These are phyloP conservation scores for Agrilus mali DNA, from an alignment of 2,888 invertebrate genomes.

Conservation along the genomic window DNA sequence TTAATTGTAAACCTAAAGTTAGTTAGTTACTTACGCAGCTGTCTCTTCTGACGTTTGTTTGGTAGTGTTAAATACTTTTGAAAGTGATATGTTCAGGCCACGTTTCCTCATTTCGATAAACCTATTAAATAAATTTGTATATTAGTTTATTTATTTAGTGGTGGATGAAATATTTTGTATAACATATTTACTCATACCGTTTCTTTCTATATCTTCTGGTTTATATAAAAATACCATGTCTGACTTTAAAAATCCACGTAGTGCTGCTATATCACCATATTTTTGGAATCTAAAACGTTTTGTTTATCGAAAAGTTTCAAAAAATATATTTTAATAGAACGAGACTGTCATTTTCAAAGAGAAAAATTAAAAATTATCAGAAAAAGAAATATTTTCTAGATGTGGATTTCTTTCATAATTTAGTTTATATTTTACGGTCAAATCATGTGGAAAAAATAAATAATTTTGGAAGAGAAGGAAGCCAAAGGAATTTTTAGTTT, in stretches of 20 bases:
- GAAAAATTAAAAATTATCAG: no score
- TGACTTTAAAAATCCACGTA: slow-evolving; percentile 26
- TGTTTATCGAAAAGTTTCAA: no score
- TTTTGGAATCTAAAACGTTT: slow-evolving; percentile 15
- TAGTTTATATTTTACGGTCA: no score
- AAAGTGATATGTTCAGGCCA: slow-evolving; percentile 33
- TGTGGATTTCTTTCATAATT: no score
- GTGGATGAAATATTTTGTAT: background rate
- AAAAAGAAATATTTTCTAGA: no score
- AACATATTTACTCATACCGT: slow-evolving; percentile 14
- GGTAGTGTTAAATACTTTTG: slow-evolving; percentile 30
- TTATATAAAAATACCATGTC: slow-evolving; percentile 30
- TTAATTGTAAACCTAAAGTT: no score
- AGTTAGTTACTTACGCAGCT: slow-evolving; percentile 21
- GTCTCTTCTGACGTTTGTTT: slow-evolving; percentile 28
- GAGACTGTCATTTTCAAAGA: no score
- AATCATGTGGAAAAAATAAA: no score
- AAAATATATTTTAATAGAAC: no score
- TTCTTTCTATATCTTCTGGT: slow-evolving; percentile 37
- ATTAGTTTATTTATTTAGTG: background rate
- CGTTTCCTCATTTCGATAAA: slow-evolving; percentile 35
- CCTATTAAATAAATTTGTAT: slow-evolving; percentile 15
- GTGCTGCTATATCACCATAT: slow-evolving; percentile 34
- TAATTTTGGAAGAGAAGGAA: no score
- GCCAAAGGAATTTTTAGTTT: no score